Evolutionary conservation across 2,888 invertebrate genomes (phyloP), one percentile per base, ranked within the genome.

Genomic region (Drosophila merina): DNA sequence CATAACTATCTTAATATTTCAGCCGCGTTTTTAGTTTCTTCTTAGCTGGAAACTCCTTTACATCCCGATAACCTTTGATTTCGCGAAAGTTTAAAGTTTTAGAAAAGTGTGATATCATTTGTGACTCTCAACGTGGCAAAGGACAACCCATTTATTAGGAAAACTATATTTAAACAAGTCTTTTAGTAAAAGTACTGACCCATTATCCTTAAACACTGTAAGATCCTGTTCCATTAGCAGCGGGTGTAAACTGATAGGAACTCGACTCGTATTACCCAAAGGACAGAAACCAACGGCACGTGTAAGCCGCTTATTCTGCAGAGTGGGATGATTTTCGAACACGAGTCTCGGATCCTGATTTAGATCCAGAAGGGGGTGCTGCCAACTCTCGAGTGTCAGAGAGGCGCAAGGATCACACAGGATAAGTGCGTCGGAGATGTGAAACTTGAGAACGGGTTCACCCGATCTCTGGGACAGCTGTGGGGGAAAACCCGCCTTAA

Each of bases 401-500:
- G 40, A 49, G 31, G 31, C 45, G 26, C 63, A 44, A 42, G 55
- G 66, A 67, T 66, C 57, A 45, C 57, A 45, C 25, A 49, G 49
- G 57, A 49, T 67, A 57, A 67, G 57, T 66, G 57, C 67, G 36
- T 64, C 58, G 54, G 58, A 62, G 62, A 62, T 58, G 48, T 80
- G 83, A 72, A 82, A 82, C 70, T 54, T 72, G 85, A 82, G 77
- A 62, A 42, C 20, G 40, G 57, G 54, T 30, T 47, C 45, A 42
- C 42, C 67, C 76, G 82, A 82, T 79, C 79, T 49, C 20, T 63
- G 33, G 51, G 48, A 38, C 64, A 74, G 63, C 71, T 66, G 85
- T 84, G 83, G 80, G 79, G 77, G 77, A 80, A 85, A 77, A 36
- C 36, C 36, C 82, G 79, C 89, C 86, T 88, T 73, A 85, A 86